A percentile compares a stretch with the other conserved stretches of the same genome.
Conservation (phyloP, 2,888 invertebrate genomes). For the Hirtodrosophila trivittata region DNA sequence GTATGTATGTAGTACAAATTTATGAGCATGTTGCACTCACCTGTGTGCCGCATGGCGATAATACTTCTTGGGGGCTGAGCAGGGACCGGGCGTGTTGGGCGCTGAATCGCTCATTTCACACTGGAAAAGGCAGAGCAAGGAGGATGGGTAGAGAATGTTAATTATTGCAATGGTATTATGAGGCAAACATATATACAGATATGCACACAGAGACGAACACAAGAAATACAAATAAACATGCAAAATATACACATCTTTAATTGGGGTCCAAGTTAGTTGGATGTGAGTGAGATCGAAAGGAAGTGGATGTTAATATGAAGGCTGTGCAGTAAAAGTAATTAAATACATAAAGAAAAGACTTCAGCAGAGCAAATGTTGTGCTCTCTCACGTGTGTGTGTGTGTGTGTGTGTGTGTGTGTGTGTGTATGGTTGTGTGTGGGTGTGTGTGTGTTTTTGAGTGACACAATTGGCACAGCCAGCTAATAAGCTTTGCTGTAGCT, state of each 20-base stretch:
- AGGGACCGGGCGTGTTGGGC: slow-evolving; percentile 77
- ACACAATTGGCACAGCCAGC: slow-evolving; percentile 50
- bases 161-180: slow-evolving; percentile 1
- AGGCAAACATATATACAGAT: neutral
- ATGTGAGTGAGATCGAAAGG: slow-evolving; percentile 25
- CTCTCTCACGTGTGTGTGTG: slow-evolving; percentile 10
- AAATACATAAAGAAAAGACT: slow-evolving; percentile 52
- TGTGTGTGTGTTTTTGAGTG: slow-evolving; percentile 24
- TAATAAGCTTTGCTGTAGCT: slow-evolving; percentile 57
- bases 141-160: slow-evolving; percentile 2
- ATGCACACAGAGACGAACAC: no score
- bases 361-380: slow-evolving; percentile 23
- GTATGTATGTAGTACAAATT: neutral
- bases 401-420: slow-evolving; percentile 4
- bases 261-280: slow-evolving; percentile 19
- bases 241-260: neutral
- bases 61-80: slow-evolving; percentile 80
- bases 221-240: neutral
- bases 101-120: slow-evolving; percentile 80
- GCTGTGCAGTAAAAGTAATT: slow-evolving; percentile 54
- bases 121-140: slow-evolving; percentile 49
- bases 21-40: slow-evolving; percentile 81
- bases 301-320: slow-evolving; percentile 16
- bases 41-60: slow-evolving; percentile 83
- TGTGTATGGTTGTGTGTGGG: slow-evolving; percentile 3